Evolutionary conservation across 2,113 vertebrate species (phyloP).

Genomic region (Melanerpes formicivorus): DNA sequence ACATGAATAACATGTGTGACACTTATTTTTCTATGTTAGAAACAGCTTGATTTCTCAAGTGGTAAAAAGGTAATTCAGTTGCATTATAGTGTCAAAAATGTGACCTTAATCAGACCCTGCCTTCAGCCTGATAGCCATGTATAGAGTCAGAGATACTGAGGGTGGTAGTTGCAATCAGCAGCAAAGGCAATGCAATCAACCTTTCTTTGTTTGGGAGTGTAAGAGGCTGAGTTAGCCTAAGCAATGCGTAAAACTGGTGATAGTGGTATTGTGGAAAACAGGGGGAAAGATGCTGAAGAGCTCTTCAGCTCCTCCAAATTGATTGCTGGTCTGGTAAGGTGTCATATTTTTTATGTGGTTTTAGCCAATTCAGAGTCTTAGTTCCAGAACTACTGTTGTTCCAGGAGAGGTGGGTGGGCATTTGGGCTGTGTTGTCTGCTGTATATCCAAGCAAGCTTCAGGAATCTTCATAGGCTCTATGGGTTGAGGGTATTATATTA

Average conservation of each 20-base stretch:
- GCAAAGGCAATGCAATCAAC: background rate
- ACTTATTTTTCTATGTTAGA: background rate
- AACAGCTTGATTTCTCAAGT: background rate
- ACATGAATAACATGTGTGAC: background rate
- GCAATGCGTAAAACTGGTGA: background rate
- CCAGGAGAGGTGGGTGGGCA: background rate
- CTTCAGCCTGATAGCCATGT: background rate
- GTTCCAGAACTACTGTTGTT: background rate
- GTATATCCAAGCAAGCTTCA: background rate
- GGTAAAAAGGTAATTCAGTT: background rate
- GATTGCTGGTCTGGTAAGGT: background rate
- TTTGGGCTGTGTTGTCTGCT: background rate
- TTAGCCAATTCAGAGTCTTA: background rate
- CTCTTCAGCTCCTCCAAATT: background rate
- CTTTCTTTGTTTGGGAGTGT: rapidly evolving
- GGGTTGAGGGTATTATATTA: background rate
- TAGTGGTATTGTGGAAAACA: background rate
- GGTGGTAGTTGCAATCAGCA: background rate
- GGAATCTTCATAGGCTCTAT: background rate
- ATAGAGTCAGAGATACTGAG: background rate
- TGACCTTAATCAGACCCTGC: background rate
- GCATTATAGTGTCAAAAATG: background rate
- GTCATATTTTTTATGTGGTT: background rate
- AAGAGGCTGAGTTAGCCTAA: background rate
- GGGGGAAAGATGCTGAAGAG: background rate